Base-by-base conservation (phyloP, 2,113 vertebrate species). In the Syngnathoides biaculeatus region DNA sequence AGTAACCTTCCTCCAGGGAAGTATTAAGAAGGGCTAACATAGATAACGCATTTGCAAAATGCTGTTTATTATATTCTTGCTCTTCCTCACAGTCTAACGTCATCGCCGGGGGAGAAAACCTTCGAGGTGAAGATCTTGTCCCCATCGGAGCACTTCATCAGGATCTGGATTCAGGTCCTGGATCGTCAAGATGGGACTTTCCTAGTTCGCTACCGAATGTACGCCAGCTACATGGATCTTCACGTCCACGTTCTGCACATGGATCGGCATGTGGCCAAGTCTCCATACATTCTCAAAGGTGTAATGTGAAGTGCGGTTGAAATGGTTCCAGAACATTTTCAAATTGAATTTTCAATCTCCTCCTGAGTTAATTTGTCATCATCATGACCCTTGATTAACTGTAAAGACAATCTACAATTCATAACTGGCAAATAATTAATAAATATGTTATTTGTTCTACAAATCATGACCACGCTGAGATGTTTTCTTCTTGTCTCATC, bases 121-220 rank as follows among this genome's bases (percentile, higher is more conserved):
- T 97, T 96, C 85, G 93, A 96, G 57, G 93, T 98, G 81, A 94
- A 94, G 85, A 93, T 99, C 55, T 88, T 89, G 19, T 95, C 95
- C 57, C 92, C 92, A 0, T 92, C 89, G 3, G 97, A 98, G 69
- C 92, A 93, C 4, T 96, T 96, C 86, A 94, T 94, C 72, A 92
- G 97, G 68, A 93, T 98, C 50, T 98, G 97, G 80, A 88, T 96
- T 63, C 97, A 99, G 79, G 90, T 96, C 65, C 90, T 99, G 86
- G 97, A 99, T 81, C 93, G 95, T 65, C 93, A 90, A 55, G 97
- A 99, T 83, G 97, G 97, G 3, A 98, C 97, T 8, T 98, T 98
- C 77, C 90, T 99, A 15, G 95, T 99, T 10, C 93, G 97, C 38
- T 99, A 98, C 79, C 93, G 94, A 86, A 95, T 98, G 96, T 99